phyloP scores from a whole-genome alignment of 1,140 invertebrate species.

The Agrilus planipennis region DNA sequence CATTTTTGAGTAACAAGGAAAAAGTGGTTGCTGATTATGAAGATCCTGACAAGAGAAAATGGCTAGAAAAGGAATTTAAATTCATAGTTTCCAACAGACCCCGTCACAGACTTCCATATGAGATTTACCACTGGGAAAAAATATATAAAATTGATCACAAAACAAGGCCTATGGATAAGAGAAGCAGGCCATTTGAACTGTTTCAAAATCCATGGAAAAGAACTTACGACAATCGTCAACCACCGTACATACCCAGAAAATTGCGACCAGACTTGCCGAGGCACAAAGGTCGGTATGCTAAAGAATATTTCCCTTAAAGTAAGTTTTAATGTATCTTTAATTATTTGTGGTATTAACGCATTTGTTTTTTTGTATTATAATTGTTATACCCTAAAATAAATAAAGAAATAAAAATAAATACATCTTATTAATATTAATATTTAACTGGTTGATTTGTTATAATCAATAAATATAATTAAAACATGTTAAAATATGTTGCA shows the following conservation, averaged over 20 bases:
- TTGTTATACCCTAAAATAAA: too few relatives aligned
- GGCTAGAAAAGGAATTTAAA: constrained; percentile 57
- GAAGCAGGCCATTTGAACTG: constrained; percentile 51
- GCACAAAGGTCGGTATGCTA: constrained; percentile 33
- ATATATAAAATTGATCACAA: constrained; percentile 61
- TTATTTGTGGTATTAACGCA: too few relatives aligned
- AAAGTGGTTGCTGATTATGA: constrained; percentile 53
- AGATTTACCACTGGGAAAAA: constrained; percentile 63
- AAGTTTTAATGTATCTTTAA: too few relatives aligned
- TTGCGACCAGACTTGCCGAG: constrained; percentile 43
- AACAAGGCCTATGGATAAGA: constrained; percentile 53
- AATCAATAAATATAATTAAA: too few relatives aligned
- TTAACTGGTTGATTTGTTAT: too few relatives aligned
- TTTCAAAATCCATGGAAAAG: constrained; percentile 44
- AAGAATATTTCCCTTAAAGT: constrained; percentile 31
- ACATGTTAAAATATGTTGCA: too few relatives aligned
- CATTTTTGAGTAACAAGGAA: constrained; percentile 50
- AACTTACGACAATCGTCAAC: constrained; percentile 49
- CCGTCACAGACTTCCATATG: constrained; percentile 44
- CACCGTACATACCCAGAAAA: constrained; percentile 52
- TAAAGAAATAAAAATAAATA: too few relatives aligned
- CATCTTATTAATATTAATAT: too few relatives aligned
- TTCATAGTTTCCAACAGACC: constrained; percentile 51
- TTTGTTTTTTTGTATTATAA: too few relatives aligned
- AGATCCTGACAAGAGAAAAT: constrained; percentile 49